These are phyloP conservation scores for Aythya baeri DNA, from an alignment of 2,113 vertebrate genomes.

Conservation along the genomic window DNA sequence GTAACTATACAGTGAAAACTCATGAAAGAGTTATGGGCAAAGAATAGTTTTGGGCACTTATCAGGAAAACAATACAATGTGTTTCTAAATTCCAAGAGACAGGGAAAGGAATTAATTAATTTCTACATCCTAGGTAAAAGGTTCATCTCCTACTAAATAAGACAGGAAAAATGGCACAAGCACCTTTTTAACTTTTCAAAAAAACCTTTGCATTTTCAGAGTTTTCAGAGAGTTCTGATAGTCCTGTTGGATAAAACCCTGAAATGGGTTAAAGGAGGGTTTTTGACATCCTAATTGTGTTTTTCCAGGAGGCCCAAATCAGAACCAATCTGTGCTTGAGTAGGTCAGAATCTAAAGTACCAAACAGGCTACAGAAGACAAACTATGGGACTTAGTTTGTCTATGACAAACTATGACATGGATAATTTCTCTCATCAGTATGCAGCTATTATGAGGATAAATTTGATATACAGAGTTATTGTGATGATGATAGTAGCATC, in stretches of 20 bases:
- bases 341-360: not conserved
- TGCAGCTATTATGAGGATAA: not conserved
- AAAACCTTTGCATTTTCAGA: not conserved
- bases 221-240: not conserved
- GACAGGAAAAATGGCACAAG: not conserved
- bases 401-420: not conserved
- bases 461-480: conserved; percentile 21
- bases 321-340: not conserved
- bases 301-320: not conserved
- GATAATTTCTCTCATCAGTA: not conserved
- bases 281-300: not conserved
- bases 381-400: not conserved
- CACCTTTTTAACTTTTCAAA: not conserved
- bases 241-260: not conserved
- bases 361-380: not conserved
- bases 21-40: not conserved
- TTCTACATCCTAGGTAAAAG: not conserved
- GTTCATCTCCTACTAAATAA: not conserved
- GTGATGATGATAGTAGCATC: not conserved
- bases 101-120: not conserved
- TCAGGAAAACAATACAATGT: not conserved
- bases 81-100: not conserved
- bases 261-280: not conserved
- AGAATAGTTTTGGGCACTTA: not conserved
- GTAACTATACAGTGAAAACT: not conserved